Evolutionary conservation across 2,797 vertebrate genomes (phyloP).

Genomic region (Cyclopterus lumpus): DNA sequence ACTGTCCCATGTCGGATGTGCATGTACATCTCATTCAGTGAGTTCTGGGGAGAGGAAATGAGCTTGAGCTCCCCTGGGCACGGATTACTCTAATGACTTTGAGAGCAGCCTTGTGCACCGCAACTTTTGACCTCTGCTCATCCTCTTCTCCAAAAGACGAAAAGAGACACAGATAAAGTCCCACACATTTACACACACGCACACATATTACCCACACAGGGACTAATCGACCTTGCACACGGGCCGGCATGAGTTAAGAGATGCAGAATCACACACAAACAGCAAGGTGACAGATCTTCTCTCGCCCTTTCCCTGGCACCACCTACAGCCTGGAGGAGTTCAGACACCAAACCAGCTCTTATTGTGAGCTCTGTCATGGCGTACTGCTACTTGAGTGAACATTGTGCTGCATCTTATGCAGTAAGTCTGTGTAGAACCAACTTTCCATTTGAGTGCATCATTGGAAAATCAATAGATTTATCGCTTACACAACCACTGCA

Average conservation of each 20-base stretch:
- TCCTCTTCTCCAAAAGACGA: constrained; percentile 63
- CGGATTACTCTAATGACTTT: constrained; percentile 84
- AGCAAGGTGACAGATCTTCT: constrained; percentile 26
- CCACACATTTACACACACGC: constrained; percentile 11
- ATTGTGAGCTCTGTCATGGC: constrained; percentile 52
- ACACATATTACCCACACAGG: constrained; percentile 17
- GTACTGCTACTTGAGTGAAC: constrained; percentile 45
- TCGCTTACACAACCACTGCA: constrained; percentile 52
- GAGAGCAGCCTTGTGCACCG: constrained; percentile 68
- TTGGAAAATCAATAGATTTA: constrained; percentile 66
- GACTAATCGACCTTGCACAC: constrained; percentile 28
- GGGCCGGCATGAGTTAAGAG: constrained; percentile 17
- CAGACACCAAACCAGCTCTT: constrained; percentile 20
- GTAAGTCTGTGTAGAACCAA: constrained; percentile 39
- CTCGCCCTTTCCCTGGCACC: constrained; percentile 26
- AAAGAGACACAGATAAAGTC: constrained; percentile 27
- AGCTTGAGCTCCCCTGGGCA: constrained; percentile 75
- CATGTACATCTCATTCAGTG: constrained; percentile 69
- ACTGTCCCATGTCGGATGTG: constrained; percentile 59
- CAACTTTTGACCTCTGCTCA: constrained; percentile 80
- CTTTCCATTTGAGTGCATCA: constrained; percentile 57
- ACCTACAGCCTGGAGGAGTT: constrained; percentile 29
- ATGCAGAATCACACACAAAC: constrained; percentile 44
- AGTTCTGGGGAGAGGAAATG: constrained; percentile 79
- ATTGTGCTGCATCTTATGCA: constrained; percentile 40